These are phyloP conservation scores for Kryptolebias marmoratus DNA, from an alignment of 2,113 vertebrate species.

Conservation along the genomic window DNA sequence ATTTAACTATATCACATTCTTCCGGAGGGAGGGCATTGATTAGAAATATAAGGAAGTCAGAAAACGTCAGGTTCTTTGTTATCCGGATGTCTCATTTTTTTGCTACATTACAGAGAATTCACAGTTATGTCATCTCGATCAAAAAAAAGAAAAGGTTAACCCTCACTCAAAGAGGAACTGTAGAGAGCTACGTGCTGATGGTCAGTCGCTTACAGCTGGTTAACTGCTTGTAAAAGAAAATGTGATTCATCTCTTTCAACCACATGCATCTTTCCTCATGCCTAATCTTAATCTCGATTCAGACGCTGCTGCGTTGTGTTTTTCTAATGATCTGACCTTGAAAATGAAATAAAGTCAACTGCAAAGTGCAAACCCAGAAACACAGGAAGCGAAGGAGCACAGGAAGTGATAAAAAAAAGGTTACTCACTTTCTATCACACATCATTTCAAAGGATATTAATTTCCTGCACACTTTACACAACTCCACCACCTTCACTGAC, in stretches of 20 bases:
- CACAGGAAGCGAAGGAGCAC: background rate
- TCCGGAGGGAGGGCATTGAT: background rate
- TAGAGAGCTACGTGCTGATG: background rate
- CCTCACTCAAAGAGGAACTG: slow-evolving; percentile 8
- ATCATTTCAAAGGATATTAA: background rate
- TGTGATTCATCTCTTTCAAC: background rate
- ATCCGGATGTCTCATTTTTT: background rate
- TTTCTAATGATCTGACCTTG: background rate
- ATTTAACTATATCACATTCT: background rate
- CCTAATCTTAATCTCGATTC: slow-evolving; percentile 4
- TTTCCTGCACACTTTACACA: slow-evolving; percentile 1
- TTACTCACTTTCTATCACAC: background rate
- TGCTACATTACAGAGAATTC: background rate
- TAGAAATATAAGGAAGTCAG: background rate
- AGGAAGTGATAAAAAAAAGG: background rate
- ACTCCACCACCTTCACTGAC: background rate
- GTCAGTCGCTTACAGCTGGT: background rate
- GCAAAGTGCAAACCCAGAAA: background rate
- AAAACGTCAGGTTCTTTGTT: background rate
- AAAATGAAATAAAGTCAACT: slow-evolving; percentile 15
- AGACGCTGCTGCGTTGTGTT: background rate
- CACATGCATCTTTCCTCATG: background rate
- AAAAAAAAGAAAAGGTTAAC: background rate
- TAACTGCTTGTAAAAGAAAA: background rate
- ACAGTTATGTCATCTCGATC: background rate